Conservation (phyloP, 2,888 invertebrate genomes). For the Clepsis dumicolana region DNA sequence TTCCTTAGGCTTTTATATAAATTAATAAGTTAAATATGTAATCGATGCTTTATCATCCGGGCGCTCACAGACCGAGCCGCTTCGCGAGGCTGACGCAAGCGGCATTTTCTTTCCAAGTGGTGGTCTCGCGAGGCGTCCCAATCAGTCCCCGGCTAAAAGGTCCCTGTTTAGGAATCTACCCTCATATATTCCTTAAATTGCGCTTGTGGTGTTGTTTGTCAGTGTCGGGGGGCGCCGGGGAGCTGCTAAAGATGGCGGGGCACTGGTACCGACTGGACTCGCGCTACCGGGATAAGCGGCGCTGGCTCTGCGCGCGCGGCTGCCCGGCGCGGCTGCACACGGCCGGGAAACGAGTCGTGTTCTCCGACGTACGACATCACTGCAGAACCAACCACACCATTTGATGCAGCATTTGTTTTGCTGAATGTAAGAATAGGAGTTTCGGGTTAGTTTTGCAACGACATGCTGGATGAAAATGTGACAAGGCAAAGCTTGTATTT, state of each 20-base stretch:
- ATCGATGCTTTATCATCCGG: neutral
- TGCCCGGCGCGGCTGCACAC: conserved; percentile 80
- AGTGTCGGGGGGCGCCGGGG: conserved; percentile 53
- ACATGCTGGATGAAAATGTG: neutral
- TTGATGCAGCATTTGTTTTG: conserved; percentile 48
- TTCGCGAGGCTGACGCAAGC: neutral
- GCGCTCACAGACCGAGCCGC: neutral
- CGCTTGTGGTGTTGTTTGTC: conserved; percentile 38
- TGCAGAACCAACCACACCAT: conserved; percentile 67
- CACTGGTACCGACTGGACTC: conserved; percentile 76
- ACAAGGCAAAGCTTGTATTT: neutral
- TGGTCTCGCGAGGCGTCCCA: too few relatives aligned
- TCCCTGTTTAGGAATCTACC: neutral
- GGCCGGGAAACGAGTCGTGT: conserved; percentile 72
- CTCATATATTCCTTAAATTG: conserved; percentile 13
- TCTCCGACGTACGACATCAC: conserved; percentile 69
- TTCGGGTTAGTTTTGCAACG: neutral
- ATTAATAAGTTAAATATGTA: too few relatives aligned
- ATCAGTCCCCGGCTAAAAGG: neutral
- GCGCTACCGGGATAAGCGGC: conserved; percentile 67
- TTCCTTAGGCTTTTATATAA: too few relatives aligned
- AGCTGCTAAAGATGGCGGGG: conserved; percentile 70
- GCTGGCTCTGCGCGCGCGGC: conserved; percentile 78
- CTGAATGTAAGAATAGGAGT: neutral
- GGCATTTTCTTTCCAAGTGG: neutral